Conservation (phyloP, 2,797 vertebrate species). For the Sphenopsis melanotis region DNA sequence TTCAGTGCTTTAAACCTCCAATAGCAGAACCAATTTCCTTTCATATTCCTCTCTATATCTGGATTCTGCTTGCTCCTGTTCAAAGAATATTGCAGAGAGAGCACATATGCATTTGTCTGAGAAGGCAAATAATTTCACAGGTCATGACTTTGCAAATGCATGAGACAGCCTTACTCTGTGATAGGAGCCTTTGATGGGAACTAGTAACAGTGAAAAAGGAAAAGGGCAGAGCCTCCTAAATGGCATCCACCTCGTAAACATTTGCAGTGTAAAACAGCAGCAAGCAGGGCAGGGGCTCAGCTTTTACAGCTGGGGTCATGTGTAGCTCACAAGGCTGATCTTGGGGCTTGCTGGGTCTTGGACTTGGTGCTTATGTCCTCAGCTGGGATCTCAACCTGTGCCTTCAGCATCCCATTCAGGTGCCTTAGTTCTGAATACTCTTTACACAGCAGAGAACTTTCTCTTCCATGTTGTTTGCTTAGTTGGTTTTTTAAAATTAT, state of each 20-base stretch:
- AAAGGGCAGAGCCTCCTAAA: neutral
- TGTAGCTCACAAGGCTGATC: neutral
- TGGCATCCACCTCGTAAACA: neutral
- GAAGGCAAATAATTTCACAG: neutral
- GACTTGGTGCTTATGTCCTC: neutral
- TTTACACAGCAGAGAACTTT: neutral
- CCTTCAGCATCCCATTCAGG: neutral
- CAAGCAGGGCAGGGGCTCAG: neutral
- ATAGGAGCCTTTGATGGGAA: neutral
- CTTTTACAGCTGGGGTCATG: neutral
- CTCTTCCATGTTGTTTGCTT: neutral
- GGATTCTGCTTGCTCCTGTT: neutral
- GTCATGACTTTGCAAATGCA: neutral
- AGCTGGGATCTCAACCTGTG: neutral
- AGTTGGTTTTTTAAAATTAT: neutral
- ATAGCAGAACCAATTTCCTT: neutral
- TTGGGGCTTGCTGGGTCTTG: neutral
- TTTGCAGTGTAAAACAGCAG: neutral
- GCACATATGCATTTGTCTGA: neutral
- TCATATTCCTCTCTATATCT: neutral
- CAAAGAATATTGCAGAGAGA: neutral
- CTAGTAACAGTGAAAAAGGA: neutral
- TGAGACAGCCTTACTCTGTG: neutral
- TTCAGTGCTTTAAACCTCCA: neutral
- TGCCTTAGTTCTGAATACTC: neutral